Base-by-base conservation (phyloP, 2,888 invertebrate genomes). In the Scaptomyza caliginosa region DNA sequence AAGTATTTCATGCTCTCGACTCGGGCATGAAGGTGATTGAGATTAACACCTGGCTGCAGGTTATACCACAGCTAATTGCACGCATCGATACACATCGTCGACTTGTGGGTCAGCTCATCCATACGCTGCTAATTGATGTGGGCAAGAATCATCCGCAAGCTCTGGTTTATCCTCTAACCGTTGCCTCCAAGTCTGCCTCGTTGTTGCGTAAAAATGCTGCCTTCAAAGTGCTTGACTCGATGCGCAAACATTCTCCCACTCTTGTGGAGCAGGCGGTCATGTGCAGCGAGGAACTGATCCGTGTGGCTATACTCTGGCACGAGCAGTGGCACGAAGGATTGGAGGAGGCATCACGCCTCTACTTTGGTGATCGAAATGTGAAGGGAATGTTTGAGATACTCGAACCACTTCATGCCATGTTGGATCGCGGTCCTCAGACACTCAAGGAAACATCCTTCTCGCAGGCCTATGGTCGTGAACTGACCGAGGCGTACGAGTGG, bases 301-400 rank as follows among this genome's bases (percentile, higher is more conserved):
- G 99, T 54, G 98, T 99, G 0, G 99, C 99, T 2, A 99, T 99
- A 74, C 92, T 99, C 16, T 99, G 99, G 99, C 99, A 99, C 89
- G 99, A 99, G 90, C 95, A 98, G 87, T 99, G 99, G 99, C 98
- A 99, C 89, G 99, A 99, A 90, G 99, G 98, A 0, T 92, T 99
- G 17, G 97, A 97, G 86, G 99, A 99, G 90, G 99, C 99, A 0
- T 97, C 97, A 4, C 92, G 96, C 90, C 92, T 99, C 8, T 99
- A 98, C 91, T 99, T 99, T 91, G 98, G 98, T 2, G 99, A 99
- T 90, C 94, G 96, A 63, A 98, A 99, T 90, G 96, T 98, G 0
- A 95, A 96, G 66, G 99, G 97, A 6, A 99, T 99, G 99, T 96
- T 99, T 88, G 96, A 96, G 73, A 97, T 97, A 0, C 92, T 99